Conservation (phyloP, 2,888 invertebrate genomes). For the Pachydiplax longipennis region DNA sequence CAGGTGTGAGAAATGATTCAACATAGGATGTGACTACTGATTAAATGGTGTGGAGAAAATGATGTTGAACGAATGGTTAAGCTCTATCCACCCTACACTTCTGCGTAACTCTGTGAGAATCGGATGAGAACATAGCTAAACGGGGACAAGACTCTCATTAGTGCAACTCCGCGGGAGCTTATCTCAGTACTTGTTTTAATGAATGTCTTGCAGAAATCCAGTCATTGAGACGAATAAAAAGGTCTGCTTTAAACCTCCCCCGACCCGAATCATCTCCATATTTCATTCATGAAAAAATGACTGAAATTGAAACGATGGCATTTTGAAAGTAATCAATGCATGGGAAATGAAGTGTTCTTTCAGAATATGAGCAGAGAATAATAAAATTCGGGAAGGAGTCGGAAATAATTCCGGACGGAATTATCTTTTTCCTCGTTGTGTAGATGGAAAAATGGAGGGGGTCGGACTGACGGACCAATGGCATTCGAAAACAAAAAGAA, state of each 20-base stretch:
- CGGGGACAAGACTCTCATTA: not conserved
- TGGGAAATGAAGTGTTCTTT: not conserved
- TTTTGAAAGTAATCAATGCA: not conserved
- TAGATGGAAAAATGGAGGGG: not conserved
- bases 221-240: not conserved
- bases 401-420: not conserved
- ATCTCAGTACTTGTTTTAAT: not conserved
- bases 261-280: not conserved
- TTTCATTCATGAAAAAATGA: not conserved
- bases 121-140: not conserved
- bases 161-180: not conserved
- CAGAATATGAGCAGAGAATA: not conserved
- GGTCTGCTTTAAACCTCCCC: not conserved
- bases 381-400: not conserved
- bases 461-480: not conserved
- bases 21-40: too few species aligned
- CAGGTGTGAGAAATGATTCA: too few species aligned
- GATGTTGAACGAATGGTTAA: too few species aligned
- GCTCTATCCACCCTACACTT: too few species aligned
- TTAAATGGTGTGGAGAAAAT: too few species aligned
- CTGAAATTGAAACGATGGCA: not conserved
- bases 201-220: not conserved
- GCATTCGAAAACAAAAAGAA: not conserved
- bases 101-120: too few species aligned
- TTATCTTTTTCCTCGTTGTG: not conserved